Evolutionary conservation across 2,797 vertebrate genomes (phyloP).

Genomic region (Dendrocincla tyrannina): DNA sequence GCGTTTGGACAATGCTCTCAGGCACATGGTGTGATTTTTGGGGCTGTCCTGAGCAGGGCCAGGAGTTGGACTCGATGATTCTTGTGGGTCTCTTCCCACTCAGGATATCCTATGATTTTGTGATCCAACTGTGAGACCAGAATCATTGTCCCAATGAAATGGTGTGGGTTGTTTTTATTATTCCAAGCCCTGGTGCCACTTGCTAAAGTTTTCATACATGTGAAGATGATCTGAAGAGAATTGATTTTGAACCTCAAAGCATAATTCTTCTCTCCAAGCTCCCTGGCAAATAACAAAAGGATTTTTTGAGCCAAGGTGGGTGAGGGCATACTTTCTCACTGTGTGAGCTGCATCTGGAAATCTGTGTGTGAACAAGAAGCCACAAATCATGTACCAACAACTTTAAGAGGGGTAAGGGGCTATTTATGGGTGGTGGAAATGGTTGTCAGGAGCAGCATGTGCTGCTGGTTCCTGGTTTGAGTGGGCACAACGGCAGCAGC

Average conservation of each 20-base stretch:
- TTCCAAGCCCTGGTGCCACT: not conserved
- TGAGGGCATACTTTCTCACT: rapidly evolving
- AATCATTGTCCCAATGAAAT: not conserved
- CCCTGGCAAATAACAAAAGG: rapidly evolving
- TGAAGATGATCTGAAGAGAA: not conserved
- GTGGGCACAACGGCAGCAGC: rapidly evolving
- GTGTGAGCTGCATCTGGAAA: not conserved
- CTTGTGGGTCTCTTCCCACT: not conserved
- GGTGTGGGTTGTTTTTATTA: not conserved
- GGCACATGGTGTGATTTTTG: not conserved
- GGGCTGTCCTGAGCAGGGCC: not conserved
- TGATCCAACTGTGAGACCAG: not conserved
- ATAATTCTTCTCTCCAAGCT: not conserved
- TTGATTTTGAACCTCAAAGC: not conserved
- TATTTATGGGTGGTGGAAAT: not conserved
- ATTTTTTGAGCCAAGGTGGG: not conserved
- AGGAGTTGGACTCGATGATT: not conserved
- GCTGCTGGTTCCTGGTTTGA: not conserved
- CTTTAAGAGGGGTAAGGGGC: not conserved
- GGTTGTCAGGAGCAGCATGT: not conserved
- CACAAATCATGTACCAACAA: rapidly evolving
- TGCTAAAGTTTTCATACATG: not conserved
- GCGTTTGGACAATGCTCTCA: not conserved
- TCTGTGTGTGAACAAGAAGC: not conserved
- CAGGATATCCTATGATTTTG: not conserved